These are phyloP conservation scores for Harpegnathos saltator DNA, from an alignment of 1,140 invertebrate genomes.

Conservation along the genomic window DNA sequence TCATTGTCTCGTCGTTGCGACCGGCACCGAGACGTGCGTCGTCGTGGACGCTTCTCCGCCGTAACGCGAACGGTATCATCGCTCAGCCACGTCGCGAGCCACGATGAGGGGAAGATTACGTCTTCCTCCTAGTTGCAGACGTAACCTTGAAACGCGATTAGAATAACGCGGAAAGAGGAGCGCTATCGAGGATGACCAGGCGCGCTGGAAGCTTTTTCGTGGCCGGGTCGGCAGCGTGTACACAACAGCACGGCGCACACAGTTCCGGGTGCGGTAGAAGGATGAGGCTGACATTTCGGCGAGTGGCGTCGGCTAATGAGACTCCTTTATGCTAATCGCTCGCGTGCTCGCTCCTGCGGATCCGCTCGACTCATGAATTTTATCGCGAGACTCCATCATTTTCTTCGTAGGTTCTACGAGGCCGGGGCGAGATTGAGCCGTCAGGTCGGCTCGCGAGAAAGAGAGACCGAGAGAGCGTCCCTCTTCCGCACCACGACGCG, in stretches of 20 bases:
- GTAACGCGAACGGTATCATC: too few species aligned
- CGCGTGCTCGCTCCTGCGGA: conserved; percentile 75
- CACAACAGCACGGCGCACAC: not conserved
- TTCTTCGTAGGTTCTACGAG: conserved; percentile 65
- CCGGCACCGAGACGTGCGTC: too few species aligned
- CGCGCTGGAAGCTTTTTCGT: conserved; percentile 31
- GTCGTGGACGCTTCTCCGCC: too few species aligned
- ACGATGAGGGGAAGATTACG: not conserved
- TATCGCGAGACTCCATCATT: conserved; percentile 78
- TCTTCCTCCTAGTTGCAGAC: not conserved
- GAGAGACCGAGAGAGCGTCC: conserved; percentile 33
- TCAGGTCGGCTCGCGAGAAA: conserved; percentile 61
- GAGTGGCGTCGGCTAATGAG: conserved; percentile 77
- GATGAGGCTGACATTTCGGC: conserved; percentile 72
- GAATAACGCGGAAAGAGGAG: not conserved
- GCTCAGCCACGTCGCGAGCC: too few species aligned
- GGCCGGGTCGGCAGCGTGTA: conserved; percentile 22
- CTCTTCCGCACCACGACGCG: conserved; percentile 54
- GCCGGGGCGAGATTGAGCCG: conserved; percentile 75
- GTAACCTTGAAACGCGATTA: not conserved
- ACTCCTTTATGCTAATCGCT: conserved; percentile 81
- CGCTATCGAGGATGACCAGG: conserved; percentile 5
- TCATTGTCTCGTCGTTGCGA: too few species aligned
- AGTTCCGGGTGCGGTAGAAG: conserved; percentile 73
- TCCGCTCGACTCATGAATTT: conserved; percentile 78